Evolutionary conservation across 2,797 vertebrate genomes (phyloP).

Genomic region (Manis pentadactyla): DNA sequence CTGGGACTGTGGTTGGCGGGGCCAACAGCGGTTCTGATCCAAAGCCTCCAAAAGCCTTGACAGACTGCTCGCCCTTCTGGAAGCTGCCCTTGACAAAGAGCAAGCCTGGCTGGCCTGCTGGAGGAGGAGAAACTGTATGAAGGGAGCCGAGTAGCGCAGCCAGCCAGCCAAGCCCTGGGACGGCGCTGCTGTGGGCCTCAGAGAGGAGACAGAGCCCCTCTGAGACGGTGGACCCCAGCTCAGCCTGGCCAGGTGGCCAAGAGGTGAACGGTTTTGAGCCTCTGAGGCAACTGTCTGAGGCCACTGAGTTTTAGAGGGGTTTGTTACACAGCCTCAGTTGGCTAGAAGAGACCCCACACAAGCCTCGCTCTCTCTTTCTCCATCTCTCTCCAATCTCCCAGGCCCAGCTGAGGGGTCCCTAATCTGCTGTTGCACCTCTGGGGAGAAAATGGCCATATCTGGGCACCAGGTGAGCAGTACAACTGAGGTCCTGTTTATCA

Average conservation of each 20-base stretch:
- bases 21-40: fast-evolving
- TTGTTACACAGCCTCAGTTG: background rate
- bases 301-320: background rate
- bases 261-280: fast-evolving
- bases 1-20: fast-evolving
- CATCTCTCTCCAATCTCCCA: background rate
- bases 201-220: background rate
- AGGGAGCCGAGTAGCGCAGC: fast-evolving
- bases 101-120: background rate
- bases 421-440: background rate
- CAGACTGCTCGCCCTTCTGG: background rate
- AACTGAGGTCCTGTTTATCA: too few relatives aligned
- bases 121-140: too few relatives aligned
- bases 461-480: fast-evolving
- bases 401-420: background rate
- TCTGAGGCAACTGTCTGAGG: background rate
- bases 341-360: fast-evolving
- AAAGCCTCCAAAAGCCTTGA: too few relatives aligned
- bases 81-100: fast-evolving
- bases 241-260: fast-evolving
- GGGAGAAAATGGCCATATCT: fast-evolving
- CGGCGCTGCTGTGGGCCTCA: background rate
- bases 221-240: fast-evolving
- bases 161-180: too few relatives aligned
- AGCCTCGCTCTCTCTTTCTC: too few relatives aligned